These are phyloP conservation scores for Heliconius nattereri DNA, from an alignment of 1,140 invertebrate genomes.

Conservation along the genomic window DNA sequence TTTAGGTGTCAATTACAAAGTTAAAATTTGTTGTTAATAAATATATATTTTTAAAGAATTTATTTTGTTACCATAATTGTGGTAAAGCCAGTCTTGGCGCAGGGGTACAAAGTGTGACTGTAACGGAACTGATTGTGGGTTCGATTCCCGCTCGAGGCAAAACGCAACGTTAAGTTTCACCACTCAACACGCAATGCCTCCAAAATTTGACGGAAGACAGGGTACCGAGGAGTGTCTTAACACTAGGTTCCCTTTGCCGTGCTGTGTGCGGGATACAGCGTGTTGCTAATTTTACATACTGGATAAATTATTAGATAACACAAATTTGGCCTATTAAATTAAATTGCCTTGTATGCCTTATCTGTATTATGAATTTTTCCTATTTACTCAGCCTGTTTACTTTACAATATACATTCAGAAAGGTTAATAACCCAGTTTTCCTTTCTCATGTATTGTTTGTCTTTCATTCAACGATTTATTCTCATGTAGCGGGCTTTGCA, in stretches of 20 bases:
- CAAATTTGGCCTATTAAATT: not conserved
- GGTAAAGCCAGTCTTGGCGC: too few relatives aligned
- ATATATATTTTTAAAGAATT: not conserved
- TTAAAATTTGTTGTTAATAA: too few relatives aligned
- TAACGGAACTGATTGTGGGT: too few relatives aligned
- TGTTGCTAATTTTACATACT: not conserved
- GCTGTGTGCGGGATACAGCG: not conserved
- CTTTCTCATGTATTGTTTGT: slow-evolving; percentile 56
- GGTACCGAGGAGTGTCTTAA: too few relatives aligned
- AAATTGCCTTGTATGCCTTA: slow-evolving; percentile 14
- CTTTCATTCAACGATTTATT: slow-evolving; percentile 43
- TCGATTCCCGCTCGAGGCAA: too few relatives aligned
- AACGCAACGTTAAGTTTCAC: too few relatives aligned
- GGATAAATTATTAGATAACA: not conserved
- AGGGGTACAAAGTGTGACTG: too few relatives aligned
- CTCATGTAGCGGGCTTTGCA: slow-evolving; percentile 36
- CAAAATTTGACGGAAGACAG: too few relatives aligned
- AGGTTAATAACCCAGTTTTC: slow-evolving; percentile 70
- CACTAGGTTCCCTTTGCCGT: too few relatives aligned
- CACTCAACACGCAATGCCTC: too few relatives aligned
- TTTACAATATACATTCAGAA: slow-evolving; percentile 53
- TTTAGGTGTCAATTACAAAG: not conserved
- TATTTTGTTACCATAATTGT: not conserved
- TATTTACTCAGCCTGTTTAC: slow-evolving; percentile 64
- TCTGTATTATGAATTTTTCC: slow-evolving; percentile 30